phyloP scores from a whole-genome alignment of 1,140 invertebrate species.

The Mya arenaria region DNA sequence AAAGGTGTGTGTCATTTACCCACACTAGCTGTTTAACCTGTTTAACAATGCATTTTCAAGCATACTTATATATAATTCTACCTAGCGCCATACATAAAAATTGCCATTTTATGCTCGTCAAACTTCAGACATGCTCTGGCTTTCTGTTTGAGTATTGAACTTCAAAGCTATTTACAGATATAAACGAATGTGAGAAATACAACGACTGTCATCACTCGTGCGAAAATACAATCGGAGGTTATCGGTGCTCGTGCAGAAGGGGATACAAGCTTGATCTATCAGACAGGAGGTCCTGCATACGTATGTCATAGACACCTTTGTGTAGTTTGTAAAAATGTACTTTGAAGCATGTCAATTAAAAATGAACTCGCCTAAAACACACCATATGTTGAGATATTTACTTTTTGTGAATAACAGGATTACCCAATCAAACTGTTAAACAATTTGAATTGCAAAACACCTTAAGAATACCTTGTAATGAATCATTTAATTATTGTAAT shows the following conservation, averaged over 20 bases:
- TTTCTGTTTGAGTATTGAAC: background rate
- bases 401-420: too few species aligned
- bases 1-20: background rate
- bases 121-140: background rate
- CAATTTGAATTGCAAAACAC: too few species aligned
- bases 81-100: background rate
- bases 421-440: too few species aligned
- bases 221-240: slow-evolving; percentile 64
- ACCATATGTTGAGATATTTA: too few species aligned
- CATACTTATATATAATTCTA: too few species aligned
- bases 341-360: too few species aligned
- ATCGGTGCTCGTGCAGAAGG: slow-evolving; percentile 55
- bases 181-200: slow-evolving; percentile 76
- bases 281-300: slow-evolving; percentile 23
- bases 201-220: slow-evolving; percentile 81
- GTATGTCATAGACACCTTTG: too few species aligned
- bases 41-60: background rate
- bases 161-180: slow-evolving; percentile 75
- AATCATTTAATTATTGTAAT: too few species aligned
- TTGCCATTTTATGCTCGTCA: background rate
- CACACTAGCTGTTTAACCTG: background rate
- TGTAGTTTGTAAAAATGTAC: too few species aligned
- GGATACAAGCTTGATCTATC: slow-evolving; percentile 57
- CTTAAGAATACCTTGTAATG: too few species aligned
- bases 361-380: too few species aligned